phyloP scores from a whole-genome alignment of 2,888 invertebrate genomes.

The Lasioglossum morio region DNA sequence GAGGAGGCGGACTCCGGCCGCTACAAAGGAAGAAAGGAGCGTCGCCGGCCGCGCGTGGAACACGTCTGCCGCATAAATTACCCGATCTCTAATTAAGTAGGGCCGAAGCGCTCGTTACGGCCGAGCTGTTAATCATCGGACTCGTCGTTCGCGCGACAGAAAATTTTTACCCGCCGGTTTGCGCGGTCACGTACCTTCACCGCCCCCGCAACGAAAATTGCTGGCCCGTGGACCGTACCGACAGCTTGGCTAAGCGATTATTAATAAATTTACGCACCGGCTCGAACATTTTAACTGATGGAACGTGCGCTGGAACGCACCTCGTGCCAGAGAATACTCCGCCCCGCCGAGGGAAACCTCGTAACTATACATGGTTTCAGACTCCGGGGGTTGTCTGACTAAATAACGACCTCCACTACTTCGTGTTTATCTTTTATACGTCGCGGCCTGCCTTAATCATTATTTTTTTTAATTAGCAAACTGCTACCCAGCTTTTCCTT shows the following conservation, averaged over 20 bases:
- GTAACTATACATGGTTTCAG: slow-evolving; percentile 1
- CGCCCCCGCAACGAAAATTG: slow-evolving; percentile 20
- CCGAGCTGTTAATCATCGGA: slow-evolving; percentile 67
- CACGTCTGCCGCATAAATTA: slow-evolving; percentile 70
- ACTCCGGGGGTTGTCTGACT: neutral
- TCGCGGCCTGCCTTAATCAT: neutral
- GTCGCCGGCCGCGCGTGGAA: slow-evolving; percentile 34
- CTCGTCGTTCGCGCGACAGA: slow-evolving; percentile 35
- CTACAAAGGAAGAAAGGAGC: slow-evolving; percentile 32
- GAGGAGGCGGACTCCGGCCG: neutral
- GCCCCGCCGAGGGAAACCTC: neutral
- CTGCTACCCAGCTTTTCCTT: neutral
- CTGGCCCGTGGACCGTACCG: slow-evolving; percentile 2
- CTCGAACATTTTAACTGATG: slow-evolving; percentile 6
- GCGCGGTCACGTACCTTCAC: slow-evolving; percentile 38
- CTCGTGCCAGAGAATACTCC: neutral
- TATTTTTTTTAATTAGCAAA: slow-evolving; percentile 1
- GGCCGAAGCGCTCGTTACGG: slow-evolving; percentile 66
- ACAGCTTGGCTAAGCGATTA: neutral
- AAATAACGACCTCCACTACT: neutral
- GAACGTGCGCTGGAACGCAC: neutral
- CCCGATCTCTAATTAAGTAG: slow-evolving; percentile 70
- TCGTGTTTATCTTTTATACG: neutral
- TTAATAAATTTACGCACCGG: slow-evolving; percentile 30
- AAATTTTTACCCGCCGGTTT: slow-evolving; percentile 51